Base-by-base conservation (phyloP, 2,797 vertebrate species). In the Antennarius maculatus region DNA sequence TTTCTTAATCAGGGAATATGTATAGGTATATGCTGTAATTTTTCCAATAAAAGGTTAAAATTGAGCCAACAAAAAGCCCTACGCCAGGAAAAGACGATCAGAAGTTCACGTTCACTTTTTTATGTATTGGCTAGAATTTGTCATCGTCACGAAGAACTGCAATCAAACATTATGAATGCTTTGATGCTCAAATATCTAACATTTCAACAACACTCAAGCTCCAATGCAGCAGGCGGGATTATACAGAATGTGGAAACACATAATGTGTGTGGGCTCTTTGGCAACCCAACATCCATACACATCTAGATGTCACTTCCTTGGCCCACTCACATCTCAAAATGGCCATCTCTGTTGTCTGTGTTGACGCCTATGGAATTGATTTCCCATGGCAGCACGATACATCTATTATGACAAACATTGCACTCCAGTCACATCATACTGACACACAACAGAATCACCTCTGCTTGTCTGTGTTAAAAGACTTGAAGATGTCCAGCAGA, bases 341-440 rank as follows among this genome's bases (percentile, higher is more conserved):
- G 67, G 61, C 81, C 79, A 84, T 86, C 77, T 80, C 74, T 81
- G 76, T 88, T 77, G 71, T 72, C 67, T 73, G 65, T 85, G 84
- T 84, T 89, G 90, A 91, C 91, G 88, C 86, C 90, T 89, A 86
- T 85, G 80, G 86, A 92, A 87, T 88, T 91, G 90, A 94, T 94
- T 94, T 92, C 92, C 92, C 91, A 85, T 77, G 91, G 84, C 87
- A 88, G 81, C 76, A 57, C 54, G 65, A 79, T 76, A 89, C 85
- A 89, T 91, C 91, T 88, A 87, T 80, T 80, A 84, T 77, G 80
- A 89, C 90, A 90, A 90, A 90, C 87, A 89, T 77, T 78, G 86
- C 83, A 79, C 81, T 86, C 86, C 85, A 90, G 88, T 87, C 87
- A 81, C 88, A 89, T 91, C 86, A 80, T 93, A 92, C 92, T 92